phyloP scores from a whole-genome alignment of 1,140 invertebrate genomes.

The Drosophila pachea region DNA sequence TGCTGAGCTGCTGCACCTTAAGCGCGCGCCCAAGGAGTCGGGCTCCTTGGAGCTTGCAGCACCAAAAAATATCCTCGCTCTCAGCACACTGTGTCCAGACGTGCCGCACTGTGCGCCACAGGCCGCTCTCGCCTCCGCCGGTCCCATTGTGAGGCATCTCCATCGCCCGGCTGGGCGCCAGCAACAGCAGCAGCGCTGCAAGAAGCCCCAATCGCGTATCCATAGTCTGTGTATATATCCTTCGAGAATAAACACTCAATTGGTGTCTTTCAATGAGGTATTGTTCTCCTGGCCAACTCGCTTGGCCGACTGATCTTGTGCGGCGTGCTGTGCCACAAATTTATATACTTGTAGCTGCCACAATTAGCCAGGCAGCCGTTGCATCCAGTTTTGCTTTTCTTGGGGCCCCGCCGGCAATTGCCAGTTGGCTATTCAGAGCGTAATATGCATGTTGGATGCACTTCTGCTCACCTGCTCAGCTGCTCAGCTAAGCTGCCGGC shows the following conservation, averaged over 20 bases:
- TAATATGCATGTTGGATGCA: slow-evolving; percentile 74
- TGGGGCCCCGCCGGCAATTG: slow-evolving; percentile 20
- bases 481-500: slow-evolving; percentile 37
- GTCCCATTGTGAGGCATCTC: slow-evolving; percentile 24
- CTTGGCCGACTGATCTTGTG: slow-evolving; percentile 75
- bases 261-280: slow-evolving; percentile 2
- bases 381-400: slow-evolving; percentile 61
- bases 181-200: slow-evolving; percentile 55
- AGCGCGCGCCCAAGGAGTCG: slow-evolving; percentile 83
- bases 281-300: slow-evolving; percentile 52
- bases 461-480: slow-evolving; percentile 28
- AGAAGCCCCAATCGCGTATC: slow-evolving; percentile 64
- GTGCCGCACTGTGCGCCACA: slow-evolving; percentile 79
- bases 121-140: slow-evolving; percentile 45
- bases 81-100: slow-evolving; percentile 83
- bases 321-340: slow-evolving; percentile 63
- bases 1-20: slow-evolving; percentile 81
- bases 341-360: slow-evolving; percentile 77
- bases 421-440: slow-evolving; percentile 71
- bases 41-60: slow-evolving; percentile 84
- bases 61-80: slow-evolving; percentile 83
- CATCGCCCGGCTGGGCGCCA: slow-evolving; percentile 34
- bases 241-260: slow-evolving; percentile 4
- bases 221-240: slow-evolving; percentile 42
- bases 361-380: slow-evolving; percentile 76